These are phyloP conservation scores for Cydia amplana DNA, from an alignment of 1,140 invertebrate genomes.

Conservation along the genomic window DNA sequence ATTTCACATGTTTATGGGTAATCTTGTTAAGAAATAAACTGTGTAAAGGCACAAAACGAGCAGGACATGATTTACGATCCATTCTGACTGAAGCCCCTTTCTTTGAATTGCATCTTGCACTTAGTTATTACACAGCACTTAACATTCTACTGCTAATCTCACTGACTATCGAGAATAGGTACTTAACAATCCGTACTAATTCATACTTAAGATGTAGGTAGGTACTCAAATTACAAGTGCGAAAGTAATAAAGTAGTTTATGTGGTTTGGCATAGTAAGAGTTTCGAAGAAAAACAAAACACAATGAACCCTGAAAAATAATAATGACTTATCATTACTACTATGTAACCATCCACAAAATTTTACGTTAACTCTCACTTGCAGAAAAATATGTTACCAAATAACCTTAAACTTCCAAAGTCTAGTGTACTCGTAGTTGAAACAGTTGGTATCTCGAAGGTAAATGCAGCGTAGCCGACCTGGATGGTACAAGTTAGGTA, in stretches of 20 bases:
- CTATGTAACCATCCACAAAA: too few relatives aligned
- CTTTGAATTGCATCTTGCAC: neutral
- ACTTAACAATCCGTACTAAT: neutral
- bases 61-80: too few relatives aligned
- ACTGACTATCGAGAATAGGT: neutral
- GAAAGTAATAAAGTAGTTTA: too few relatives aligned
- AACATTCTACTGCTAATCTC: neutral
- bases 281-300: too few relatives aligned
- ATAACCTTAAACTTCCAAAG: neutral
- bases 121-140: neutral
- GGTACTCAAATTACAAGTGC: too few relatives aligned
- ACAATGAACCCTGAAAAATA: neutral
- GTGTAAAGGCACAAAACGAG: too few relatives aligned
- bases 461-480: slow-evolving; percentile 14
- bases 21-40: too few relatives aligned
- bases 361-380: neutral
- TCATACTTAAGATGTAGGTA: neutral
- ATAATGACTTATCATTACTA: too few relatives aligned
- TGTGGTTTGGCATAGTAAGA: too few relatives aligned
- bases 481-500: slow-evolving; percentile 3
- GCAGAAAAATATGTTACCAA: neutral
- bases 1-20: too few relatives aligned
- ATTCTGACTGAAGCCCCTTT: neutral
- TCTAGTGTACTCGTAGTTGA: neutral
- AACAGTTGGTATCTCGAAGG: neutral